These are phyloP conservation scores for Catocala fraxini DNA, from an alignment of 2,888 invertebrate species.

Conservation along the genomic window DNA sequence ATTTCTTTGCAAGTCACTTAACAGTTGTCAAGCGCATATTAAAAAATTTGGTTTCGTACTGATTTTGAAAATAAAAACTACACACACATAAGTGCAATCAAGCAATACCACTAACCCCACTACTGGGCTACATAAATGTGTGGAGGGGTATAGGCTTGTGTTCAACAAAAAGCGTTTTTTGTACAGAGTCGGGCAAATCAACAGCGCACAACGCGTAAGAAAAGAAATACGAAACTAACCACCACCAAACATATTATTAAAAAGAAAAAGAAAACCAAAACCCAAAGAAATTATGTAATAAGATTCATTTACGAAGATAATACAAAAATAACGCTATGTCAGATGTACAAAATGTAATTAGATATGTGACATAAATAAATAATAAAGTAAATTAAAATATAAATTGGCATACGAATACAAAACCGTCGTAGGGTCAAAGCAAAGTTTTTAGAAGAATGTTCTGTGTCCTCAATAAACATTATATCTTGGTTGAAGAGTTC, in stretches of 20 bases:
- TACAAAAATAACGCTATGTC: no score
- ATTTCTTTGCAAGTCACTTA: neutral
- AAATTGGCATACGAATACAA: no score
- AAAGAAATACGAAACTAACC: constrained; percentile 41
- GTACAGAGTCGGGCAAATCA: constrained; percentile 70
- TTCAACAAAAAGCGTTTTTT: constrained; percentile 36
- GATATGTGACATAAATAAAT: neutral
- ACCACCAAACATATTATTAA: constrained; percentile 47
- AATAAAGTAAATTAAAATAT: neutral
- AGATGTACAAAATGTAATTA: no score
- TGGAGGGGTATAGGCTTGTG: neutral
- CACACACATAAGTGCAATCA: no score
- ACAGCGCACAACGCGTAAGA: constrained; percentile 61
- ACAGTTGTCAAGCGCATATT: neutral
- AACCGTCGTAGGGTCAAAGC: no score
- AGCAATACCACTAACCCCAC: constrained; percentile 2
- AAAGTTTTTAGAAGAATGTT: no score
- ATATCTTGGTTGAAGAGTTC: no score
- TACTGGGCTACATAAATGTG: neutral
- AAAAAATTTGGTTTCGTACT: no score
- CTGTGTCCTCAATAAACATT: no score
- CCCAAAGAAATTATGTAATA: constrained; percentile 8
- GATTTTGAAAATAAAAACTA: no score
- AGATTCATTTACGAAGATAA: constrained; percentile 9
- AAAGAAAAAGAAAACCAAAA: constrained; percentile 27